Base-by-base conservation (phyloP, 2,797 vertebrate genomes). In the Sebastes taczanowskii region DNA sequence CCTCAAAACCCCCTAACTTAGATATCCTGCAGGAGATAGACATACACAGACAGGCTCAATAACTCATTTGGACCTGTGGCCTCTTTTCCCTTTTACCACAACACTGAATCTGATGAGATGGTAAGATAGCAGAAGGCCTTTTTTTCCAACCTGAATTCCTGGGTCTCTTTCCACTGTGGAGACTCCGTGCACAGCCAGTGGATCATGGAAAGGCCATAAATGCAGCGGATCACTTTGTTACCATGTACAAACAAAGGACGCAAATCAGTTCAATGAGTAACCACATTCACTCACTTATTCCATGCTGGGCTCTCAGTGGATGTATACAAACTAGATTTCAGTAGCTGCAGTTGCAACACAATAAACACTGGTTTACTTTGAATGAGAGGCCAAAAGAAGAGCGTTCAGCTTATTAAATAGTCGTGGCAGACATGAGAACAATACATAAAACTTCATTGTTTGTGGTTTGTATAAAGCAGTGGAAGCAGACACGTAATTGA, bases 181-280 rank as follows among this genome's bases (percentile, higher is more conserved):
- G 82, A 77, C 82, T 58, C 42, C 63, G 73, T 59, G 77, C 87
- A 87, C 60, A 60, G 80, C 73, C 83, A 66, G 58, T 64, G 75
- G 82, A 92, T 95, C 89, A 93, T 94, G 95, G 94, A 96, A 95
- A 95, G 86, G 89, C 93, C 89, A 93, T 95, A 95, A 95, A 95
- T 71, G 53, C 62, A 84, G 69, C 38, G 27, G 74, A 91, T 93
- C 85, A 86, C 92, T 92, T 93, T 90, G 90, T 91, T 81, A 87
- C 89, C 86, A 82, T 85, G 90, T 84, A 87, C 86, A 91, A 94
- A 92, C 86, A 94, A 86, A 87, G 74, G 78, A 84, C 46, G 25
- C 78, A 85, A 85, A 87, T 86, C 84, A 52, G 88, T 78, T 94
- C 90, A 94, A 94, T 95, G 84, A 94, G 92, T 94, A 95, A 94